Evolutionary conservation across 1,140 invertebrate genomes (phyloP).

Genomic region (Drosophila ohnishii): DNA sequence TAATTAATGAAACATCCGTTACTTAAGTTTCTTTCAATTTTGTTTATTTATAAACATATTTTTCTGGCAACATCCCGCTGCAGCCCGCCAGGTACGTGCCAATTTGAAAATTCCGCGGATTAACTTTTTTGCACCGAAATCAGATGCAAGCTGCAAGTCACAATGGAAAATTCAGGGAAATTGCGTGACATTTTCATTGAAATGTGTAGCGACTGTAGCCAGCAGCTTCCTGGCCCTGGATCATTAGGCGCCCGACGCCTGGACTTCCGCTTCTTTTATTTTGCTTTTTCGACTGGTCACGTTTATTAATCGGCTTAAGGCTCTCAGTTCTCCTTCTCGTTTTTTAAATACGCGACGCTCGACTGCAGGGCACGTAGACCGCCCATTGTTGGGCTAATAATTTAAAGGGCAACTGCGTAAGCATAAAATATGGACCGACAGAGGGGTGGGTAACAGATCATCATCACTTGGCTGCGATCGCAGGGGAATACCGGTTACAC

Average conservation of each 20-base stretch:
- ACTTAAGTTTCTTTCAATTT: background rate
- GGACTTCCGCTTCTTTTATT: conserved; percentile 47
- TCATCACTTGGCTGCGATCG: background rate
- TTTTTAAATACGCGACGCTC: conserved; percentile 50
- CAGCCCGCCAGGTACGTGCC: conserved; percentile 48
- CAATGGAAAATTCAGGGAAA: conserved; percentile 41
- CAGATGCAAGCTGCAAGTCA: conserved; percentile 41
- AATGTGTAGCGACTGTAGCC: conserved; percentile 24
- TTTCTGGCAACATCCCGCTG: conserved; percentile 18
- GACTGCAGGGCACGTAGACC: conserved; percentile 56
- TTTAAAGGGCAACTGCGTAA: conserved; percentile 50
- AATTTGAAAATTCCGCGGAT: conserved; percentile 57
- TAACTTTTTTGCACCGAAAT: conserved; percentile 30
- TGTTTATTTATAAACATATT: background rate
- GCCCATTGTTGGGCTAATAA: conserved; percentile 48
- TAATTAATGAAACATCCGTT: background rate
- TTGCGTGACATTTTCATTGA: conserved; percentile 23
- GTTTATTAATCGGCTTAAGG: conserved; percentile 75
- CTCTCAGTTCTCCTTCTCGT: conserved; percentile 18
- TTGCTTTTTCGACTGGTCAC: conserved; percentile 60
- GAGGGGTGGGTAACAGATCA: conserved; percentile 5
- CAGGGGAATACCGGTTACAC: conserved; percentile 16
- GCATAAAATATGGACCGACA: conserved; percentile 38
- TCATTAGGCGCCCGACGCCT: conserved; percentile 20
- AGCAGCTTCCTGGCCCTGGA: conserved; percentile 39